Evolutionary conservation across 2,888 invertebrate genomes (phyloP).

Genomic region (Agrilus biguttatus): DNA sequence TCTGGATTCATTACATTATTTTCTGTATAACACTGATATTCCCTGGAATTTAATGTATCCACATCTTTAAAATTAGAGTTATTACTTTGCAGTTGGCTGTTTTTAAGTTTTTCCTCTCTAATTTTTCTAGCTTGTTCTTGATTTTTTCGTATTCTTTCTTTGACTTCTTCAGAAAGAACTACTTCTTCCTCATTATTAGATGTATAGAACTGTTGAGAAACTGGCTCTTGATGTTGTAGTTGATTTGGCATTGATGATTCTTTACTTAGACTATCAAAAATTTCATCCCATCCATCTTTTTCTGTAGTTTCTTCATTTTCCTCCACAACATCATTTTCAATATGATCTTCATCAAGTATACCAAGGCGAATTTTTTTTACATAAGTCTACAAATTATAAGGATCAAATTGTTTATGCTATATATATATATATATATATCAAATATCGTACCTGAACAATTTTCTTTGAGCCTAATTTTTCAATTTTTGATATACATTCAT

Average conservation of each 20-base stretch:
- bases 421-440: conserved; percentile 1
- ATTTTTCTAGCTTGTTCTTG: no score
- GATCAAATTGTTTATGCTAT: no score
- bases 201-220: no score
- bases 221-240: no score
- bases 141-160: no score
- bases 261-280: background rate
- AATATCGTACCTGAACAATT: conserved; percentile 43
- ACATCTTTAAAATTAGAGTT: no score
- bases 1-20: no score
- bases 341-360: conserved; percentile 35
- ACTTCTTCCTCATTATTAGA: no score
- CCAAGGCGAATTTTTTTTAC: conserved; percentile 51
- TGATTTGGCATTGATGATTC: no score
- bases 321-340: conserved; percentile 26
- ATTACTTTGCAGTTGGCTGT: background rate
- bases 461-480: conserved; percentile 76
- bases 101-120: conserved; percentile 3
- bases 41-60: no score
- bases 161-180: no score
- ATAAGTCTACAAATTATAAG: conserved; percentile 37
- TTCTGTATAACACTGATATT: no score
- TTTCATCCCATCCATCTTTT: conserved; percentile 44
- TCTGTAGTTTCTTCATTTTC: conserved; percentile 30
- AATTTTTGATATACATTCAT: conserved; percentile 63